Percentiles rank a stretch among this genome's conserved stretches.
phyloP scores from a whole-genome alignment of 2,797 vertebrate genomes.

The Gymnopithys bicolor region DNA sequence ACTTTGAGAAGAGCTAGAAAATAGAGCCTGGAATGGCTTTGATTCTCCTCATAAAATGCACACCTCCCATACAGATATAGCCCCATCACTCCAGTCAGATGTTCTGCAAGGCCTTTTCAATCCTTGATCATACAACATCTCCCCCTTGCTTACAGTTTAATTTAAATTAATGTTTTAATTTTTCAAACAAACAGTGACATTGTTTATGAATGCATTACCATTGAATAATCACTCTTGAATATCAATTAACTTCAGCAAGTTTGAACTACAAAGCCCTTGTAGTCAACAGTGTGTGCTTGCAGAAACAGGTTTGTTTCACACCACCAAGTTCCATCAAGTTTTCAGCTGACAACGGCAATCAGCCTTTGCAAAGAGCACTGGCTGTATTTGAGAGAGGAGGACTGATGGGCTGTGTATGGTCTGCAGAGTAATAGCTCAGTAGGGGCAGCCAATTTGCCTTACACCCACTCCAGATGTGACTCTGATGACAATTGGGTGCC shows the following conservation, averaged over 20 bases:
- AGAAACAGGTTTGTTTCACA: conserved; percentile 12
- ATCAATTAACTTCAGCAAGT: conserved; percentile 52
- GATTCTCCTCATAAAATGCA: background rate
- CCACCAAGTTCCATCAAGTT: background rate
- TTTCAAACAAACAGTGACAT: conserved; percentile 47
- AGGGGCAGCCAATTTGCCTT: background rate
- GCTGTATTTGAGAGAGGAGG: background rate
- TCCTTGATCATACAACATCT: background rate
- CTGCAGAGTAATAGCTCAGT: background rate
- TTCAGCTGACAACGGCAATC: background rate
- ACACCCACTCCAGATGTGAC: background rate
- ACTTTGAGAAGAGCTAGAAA: background rate
- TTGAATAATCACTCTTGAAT: conserved; percentile 50
- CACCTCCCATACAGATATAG: rapidly evolving
- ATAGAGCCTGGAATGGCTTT: background rate
- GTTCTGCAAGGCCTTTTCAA: background rate
- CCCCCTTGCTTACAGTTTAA: conserved; percentile 50
- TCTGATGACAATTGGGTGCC: background rate
- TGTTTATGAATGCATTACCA: conserved; percentile 61
- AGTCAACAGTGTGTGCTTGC: background rate
- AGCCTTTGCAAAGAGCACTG: background rate
- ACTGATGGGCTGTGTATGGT: background rate
- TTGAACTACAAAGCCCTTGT: conserved; percentile 8
- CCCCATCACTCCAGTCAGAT: background rate
- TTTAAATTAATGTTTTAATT: conserved; percentile 72